Conservation (phyloP, 2,797 vertebrate species). For the Malurus splendens region DNA sequence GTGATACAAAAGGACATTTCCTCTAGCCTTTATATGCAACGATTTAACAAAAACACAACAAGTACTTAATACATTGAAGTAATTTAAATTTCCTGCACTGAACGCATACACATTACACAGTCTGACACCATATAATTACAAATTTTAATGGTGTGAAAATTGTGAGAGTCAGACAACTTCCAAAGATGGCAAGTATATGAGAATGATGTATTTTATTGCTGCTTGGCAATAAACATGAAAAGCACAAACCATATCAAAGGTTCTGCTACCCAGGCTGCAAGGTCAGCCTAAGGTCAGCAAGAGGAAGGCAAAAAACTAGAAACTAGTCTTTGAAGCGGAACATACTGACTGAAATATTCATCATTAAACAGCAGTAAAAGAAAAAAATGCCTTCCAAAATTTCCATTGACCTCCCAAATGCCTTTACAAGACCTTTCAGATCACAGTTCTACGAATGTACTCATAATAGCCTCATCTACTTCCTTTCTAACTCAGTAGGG, state of each 20-base stretch:
- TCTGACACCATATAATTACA: neutral
- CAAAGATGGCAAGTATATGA: neutral
- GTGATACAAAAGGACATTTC: neutral
- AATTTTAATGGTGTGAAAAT: neutral
- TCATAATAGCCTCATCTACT: neutral
- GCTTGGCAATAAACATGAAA: neutral
- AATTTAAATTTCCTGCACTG: neutral
- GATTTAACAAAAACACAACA: neutral
- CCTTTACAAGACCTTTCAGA: neutral
- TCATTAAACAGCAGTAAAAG: neutral
- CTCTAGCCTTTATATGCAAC: neutral
- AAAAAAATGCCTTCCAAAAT: neutral
- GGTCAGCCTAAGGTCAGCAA: neutral
- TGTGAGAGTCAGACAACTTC: neutral
- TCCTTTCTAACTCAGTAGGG: neutral
- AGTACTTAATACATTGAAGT: neutral
- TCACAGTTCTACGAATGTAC: neutral
- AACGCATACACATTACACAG: neutral
- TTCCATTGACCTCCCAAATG: neutral
- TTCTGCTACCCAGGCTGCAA: neutral
- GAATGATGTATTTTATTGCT: neutral
- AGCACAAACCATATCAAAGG: neutral
- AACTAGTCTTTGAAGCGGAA: neutral
- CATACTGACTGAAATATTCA: neutral
- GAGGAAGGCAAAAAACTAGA: neutral